Percentiles rank a stretch among this genome's conserved stretches.
phyloP scores from a whole-genome alignment of 2,888 invertebrate genomes.

The Monopis laevigella region DNA sequence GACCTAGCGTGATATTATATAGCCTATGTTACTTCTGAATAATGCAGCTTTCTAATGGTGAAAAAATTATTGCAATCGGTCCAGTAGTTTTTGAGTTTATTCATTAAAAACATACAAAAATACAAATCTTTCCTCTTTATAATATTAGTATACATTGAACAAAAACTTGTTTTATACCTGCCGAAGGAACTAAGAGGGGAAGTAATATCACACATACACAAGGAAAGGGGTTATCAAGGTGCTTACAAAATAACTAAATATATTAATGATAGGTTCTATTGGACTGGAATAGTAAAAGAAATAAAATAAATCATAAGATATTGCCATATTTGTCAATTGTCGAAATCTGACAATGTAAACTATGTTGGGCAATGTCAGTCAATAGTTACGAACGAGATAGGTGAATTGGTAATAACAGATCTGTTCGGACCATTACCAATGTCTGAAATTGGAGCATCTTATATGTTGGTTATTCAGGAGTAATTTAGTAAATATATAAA shows the following conservation, averaged over 20 bases:
- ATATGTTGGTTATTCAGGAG: slow-evolving; percentile 11
- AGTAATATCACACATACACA: slow-evolving; percentile 9
- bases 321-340: slow-evolving; percentile 15
- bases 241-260: slow-evolving; percentile 6
- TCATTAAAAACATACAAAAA: too few species aligned
- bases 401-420: slow-evolving; percentile 14
- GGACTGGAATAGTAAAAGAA: not conserved
- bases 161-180: not conserved
- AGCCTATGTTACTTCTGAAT: too few species aligned
- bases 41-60: too few species aligned
- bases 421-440: slow-evolving; percentile 10
- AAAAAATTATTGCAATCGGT: too few species aligned
- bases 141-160: too few species aligned
- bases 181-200: not conserved
- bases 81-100: too few species aligned
- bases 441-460: slow-evolving; percentile 11
- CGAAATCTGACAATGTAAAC: slow-evolving; percentile 10
- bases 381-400: slow-evolving; percentile 6
- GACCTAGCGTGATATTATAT: too few species aligned
- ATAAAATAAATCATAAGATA: slow-evolving; percentile 8
- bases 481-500: slow-evolving; percentile 5
- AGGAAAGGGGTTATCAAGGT: slow-evolving; percentile 15
- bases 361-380: too few species aligned
- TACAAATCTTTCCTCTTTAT: too few species aligned
- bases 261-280: slow-evolving; percentile 11